phyloP scores from a whole-genome alignment of 53 echinoderm and acorn worm species.

The Echinometra lucunter region DNA sequence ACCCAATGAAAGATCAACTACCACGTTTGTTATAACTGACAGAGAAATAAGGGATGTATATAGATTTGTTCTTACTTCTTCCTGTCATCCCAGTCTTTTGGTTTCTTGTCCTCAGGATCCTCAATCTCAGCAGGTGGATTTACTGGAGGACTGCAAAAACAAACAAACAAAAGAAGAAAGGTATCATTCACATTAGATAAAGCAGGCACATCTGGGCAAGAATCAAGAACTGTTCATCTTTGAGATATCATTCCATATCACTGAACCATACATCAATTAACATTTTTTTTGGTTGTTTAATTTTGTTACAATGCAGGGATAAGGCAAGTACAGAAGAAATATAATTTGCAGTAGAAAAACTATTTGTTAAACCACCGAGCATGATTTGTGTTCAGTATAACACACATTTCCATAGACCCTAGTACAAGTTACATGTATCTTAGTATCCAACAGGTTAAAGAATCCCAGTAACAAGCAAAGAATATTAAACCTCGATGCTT shows the following conservation, averaged over 20 bases:
- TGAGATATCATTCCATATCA: background rate
- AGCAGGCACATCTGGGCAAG: background rate
- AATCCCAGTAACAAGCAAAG: no score
- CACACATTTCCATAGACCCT: no score
- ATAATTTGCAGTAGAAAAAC: no score
- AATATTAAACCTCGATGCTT: no score
- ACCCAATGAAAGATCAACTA: background rate
- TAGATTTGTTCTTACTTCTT: constrained; percentile 82
- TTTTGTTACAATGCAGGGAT: no score
- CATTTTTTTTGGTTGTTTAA: no score
- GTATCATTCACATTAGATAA: background rate
- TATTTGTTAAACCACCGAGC: no score
- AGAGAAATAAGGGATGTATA: background rate
- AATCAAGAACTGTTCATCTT: background rate
- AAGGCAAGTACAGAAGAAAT: no score
- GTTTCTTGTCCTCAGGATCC: constrained; percentile 91
- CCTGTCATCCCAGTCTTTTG: constrained; percentile 95
- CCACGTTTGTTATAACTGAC: background rate
- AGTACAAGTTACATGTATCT: no score
- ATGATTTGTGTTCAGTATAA: no score
- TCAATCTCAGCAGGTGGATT: constrained; percentile 93
- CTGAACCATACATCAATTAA: background rate
- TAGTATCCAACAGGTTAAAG: no score
- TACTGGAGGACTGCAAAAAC: constrained; percentile 78
- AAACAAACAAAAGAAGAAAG: background rate